A percentile compares a stretch with the other conserved stretches of the same genome.
Evolutionary conservation across 64 coral and sea anemone species (phyloP).

Genomic region (Astreopora myriophthalma): DNA sequence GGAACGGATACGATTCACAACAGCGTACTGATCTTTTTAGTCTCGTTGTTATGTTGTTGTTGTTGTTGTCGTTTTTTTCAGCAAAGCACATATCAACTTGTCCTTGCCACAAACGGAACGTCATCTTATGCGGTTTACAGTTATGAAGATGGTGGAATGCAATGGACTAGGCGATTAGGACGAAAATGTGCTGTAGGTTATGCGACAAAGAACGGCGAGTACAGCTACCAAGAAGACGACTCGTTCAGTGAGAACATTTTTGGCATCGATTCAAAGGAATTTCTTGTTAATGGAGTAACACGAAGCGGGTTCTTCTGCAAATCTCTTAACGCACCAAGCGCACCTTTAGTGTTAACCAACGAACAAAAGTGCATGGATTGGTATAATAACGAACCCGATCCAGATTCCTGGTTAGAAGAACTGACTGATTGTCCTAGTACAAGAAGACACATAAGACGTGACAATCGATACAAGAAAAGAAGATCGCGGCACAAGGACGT

Average conservation of each 20-base stretch:
- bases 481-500: not conserved
- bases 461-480: conserved; percentile 16
- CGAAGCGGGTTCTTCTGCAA: conserved; percentile 8
- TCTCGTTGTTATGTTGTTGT: not conserved
- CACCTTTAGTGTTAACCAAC: not conserved
- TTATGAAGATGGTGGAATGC: conserved; percentile 55
- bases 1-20: too few species aligned
- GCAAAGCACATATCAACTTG: conserved; percentile 54
- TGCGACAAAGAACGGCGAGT: not conserved
- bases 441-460: not conserved
- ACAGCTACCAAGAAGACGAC: not conserved
- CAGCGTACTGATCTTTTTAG: too few species aligned
- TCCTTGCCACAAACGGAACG: conserved; percentile 17
- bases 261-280: conserved; percentile 21
- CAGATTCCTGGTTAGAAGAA: not conserved
- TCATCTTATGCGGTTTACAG: conserved; percentile 5
- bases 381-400: conserved; percentile 18
- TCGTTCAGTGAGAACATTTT: conserved; percentile 54
- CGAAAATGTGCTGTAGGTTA: conserved; percentile 49
- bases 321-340: not conserved
- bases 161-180: not conserved
- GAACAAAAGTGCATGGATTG: conserved; percentile 58
- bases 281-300: not conserved
- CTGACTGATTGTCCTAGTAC: not conserved
- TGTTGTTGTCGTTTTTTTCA: not conserved